A percentile compares a stretch with the other conserved stretches of the same genome.
Conservation (phyloP, 2,888 invertebrate genomes). For the Volucella zonaria region DNA sequence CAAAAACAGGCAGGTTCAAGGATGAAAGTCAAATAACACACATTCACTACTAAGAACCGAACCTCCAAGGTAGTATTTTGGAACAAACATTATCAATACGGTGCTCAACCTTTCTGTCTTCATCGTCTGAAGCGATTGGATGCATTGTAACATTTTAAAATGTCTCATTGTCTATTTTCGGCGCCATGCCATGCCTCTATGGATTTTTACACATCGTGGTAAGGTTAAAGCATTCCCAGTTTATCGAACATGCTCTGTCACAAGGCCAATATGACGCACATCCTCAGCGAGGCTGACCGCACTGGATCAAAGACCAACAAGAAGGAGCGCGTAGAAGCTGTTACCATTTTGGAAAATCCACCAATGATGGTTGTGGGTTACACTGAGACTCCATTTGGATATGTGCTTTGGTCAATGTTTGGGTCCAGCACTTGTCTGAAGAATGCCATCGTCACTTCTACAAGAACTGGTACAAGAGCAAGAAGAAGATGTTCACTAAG, state of each 20-base stretch:
- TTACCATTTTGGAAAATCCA: conserved; percentile 98
- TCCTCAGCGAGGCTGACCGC: conserved; percentile 98
- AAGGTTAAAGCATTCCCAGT: conserved; percentile 99
- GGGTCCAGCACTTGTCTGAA: conserved; percentile 99
- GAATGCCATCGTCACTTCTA: conserved; percentile 99
- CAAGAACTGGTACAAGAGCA: no score
- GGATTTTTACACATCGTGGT: conserved; percentile 99
- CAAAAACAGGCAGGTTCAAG: no score
- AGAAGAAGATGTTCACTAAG: conserved; percentile 99
- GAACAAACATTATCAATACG: no score
- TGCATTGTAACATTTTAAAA: conserved; percentile 74
- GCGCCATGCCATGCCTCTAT: conserved; percentile 99
- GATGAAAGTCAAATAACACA: no score
- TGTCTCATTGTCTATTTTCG: conserved; percentile 99
- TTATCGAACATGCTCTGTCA: conserved; percentile 97
- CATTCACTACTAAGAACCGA: no score
- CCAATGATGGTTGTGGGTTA: conserved; percentile 99
- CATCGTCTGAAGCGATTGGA: conserved; percentile 78
- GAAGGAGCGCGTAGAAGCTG: conserved; percentile 99
- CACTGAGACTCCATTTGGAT: conserved; percentile 99
- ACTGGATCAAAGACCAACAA: conserved; percentile 99
- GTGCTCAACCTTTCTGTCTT: conserved; percentile 79
- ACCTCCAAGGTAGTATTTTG: no score
- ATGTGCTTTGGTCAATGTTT: conserved; percentile 96
- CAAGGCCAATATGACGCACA: no score